phyloP scores from a whole-genome alignment of 2,797 vertebrate species.

The Thamnophis elegans region DNA sequence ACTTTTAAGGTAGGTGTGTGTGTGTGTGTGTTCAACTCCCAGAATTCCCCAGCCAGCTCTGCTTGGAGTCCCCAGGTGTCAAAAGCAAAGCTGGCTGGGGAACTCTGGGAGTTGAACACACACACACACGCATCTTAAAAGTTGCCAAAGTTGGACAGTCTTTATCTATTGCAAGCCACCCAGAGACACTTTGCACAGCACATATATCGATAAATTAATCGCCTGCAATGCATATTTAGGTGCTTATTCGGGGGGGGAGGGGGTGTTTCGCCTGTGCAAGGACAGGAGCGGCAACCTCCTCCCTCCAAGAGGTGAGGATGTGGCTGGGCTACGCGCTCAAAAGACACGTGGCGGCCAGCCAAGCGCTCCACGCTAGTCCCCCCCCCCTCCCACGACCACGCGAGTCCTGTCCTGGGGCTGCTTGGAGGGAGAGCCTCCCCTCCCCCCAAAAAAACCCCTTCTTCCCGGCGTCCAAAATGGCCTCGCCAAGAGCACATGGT shows the following conservation, averaged over 20 bases:
- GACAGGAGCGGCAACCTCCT: neutral
- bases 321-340: neutral
- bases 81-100: no score
- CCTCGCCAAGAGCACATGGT: neutral
- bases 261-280: neutral
- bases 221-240: neutral
- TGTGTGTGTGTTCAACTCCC: neutral
- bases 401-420: neutral
- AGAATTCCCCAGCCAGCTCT: no score
- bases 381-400: neutral
- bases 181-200: neutral
- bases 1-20: neutral
- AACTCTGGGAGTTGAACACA: neutral
- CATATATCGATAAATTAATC: neutral
- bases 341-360: neutral
- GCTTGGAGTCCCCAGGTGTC: neutral
- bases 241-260: neutral
- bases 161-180: neutral
- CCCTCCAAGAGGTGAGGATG: neutral
- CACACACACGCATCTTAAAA: no score
- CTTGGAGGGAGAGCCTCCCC: neutral
- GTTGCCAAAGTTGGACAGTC: neutral
- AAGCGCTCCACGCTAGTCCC: neutral
- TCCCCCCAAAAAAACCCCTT: accelerated
- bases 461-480: neutral